These are phyloP conservation scores for Xylota segnis DNA, from an alignment of 2,888 invertebrate species.

Conservation along the genomic window DNA sequence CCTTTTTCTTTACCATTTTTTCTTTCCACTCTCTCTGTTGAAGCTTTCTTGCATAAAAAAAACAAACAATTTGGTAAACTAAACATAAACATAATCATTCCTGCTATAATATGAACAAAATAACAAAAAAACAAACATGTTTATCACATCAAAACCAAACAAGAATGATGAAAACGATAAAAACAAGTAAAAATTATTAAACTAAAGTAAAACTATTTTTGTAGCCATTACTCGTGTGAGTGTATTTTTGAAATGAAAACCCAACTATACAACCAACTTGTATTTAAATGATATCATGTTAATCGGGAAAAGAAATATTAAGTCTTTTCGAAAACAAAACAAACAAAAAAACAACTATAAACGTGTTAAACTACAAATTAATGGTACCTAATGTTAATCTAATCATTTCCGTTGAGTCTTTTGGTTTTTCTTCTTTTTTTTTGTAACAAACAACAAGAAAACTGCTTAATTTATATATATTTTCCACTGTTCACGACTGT, in stretches of 20 bases:
- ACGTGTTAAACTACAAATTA: slow-evolving; percentile 66
- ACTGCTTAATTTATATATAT: slow-evolving; percentile 14
- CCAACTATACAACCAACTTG: slow-evolving; percentile 37
- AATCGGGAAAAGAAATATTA: slow-evolving; percentile 1
- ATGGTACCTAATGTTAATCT: slow-evolving; percentile 70
- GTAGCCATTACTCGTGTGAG: slow-evolving; percentile 64
- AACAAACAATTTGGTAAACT: not conserved
- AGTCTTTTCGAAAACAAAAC: slow-evolving; percentile 13
- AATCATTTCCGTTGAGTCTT: not conserved
- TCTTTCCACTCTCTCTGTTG: not conserved
- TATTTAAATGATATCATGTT: slow-evolving; percentile 41
- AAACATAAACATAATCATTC: slow-evolving; percentile 59
- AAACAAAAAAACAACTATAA: slow-evolving; percentile 35
- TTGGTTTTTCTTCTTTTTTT: slow-evolving; percentile 6
- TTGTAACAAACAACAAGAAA: slow-evolving; percentile 3
- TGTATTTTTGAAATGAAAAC: slow-evolving; percentile 36
- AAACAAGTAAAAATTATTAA: slow-evolving; percentile 4
- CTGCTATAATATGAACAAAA: slow-evolving; percentile 39
- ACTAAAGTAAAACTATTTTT: slow-evolving; percentile 65
- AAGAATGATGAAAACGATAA: slow-evolving; percentile 3
- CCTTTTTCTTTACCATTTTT: slow-evolving; percentile 30
- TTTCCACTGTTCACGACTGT: slow-evolving; percentile 27
- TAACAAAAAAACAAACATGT: slow-evolving; percentile 32
- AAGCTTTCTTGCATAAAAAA: not conserved
- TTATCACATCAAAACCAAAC: slow-evolving; percentile 9